Evolutionary conservation across 2,888 invertebrate species (phyloP).

Genomic region (Dynastes grantii): DNA sequence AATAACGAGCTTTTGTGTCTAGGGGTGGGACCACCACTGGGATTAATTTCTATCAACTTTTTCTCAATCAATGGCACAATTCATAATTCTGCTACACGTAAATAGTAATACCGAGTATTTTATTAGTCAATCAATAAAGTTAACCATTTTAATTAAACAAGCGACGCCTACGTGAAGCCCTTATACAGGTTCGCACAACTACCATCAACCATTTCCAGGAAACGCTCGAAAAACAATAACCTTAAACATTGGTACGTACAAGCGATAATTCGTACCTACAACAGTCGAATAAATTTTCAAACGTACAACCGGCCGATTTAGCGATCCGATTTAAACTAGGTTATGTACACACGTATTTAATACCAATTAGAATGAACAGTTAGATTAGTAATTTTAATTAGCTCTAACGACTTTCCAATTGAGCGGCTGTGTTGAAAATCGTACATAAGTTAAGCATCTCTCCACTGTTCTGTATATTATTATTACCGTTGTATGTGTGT

Average conservation of each 20-base stretch:
- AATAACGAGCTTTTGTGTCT: too few relatives aligned
- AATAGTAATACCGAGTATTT: slow-evolving; percentile 8
- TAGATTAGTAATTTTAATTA: slow-evolving; percentile 46
- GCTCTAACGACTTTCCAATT: slow-evolving; percentile 39
- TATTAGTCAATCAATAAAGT: slow-evolving; percentile 10
- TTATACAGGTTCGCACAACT: neutral
- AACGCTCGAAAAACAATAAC: slow-evolving; percentile 27
- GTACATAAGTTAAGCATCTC: neutral
- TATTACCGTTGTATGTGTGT: too few relatives aligned
- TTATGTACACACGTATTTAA: slow-evolving; percentile 30
- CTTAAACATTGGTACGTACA: neutral
- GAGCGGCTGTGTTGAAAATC: slow-evolving; percentile 18
- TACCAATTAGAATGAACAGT: slow-evolving; percentile 40
- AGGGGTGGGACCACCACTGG: too few relatives aligned
- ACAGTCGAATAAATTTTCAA: slow-evolving; percentile 4
- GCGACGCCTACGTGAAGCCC: neutral
- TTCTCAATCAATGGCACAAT: too few relatives aligned
- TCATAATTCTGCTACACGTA: too few relatives aligned
- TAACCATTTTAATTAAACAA: slow-evolving; percentile 23
- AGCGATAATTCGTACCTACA: neutral
- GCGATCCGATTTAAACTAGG: slow-evolving; percentile 38
- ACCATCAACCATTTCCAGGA: slow-evolving; percentile 2
- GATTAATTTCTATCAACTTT: too few relatives aligned
- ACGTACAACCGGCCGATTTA: slow-evolving; percentile 13
- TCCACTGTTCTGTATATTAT: too few relatives aligned